Evolutionary conservation across 2,888 invertebrate species (phyloP), one percentile per base, ranked within the genome.

Genomic region (Ferrisia virgata): DNA sequence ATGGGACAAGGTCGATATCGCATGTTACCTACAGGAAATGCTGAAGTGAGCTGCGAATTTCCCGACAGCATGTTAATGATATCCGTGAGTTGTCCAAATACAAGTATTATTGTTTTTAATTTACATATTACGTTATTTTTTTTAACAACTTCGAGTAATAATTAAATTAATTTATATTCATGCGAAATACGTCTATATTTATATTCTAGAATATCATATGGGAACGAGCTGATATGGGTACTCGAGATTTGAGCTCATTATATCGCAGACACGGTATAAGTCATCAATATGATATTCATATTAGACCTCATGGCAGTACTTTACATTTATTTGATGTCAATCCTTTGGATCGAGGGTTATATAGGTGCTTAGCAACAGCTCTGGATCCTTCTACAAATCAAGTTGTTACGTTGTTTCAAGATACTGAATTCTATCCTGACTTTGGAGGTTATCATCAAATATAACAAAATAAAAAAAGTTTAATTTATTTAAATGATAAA

Each of bases 201-300:
- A n/a, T n/a, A n/a, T 86, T 86, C 1, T 85, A 87, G 87, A 87
- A 87, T 79, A 85, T 87, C 11, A 86, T 87, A 11, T 87, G 87
- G 87, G 87, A 87, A 82, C 86, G 87, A 64, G 87, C 87, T 13
- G 87, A 87, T 78, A 84, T 86, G 39, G 87, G 87, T 9, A 86
- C 85, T n/a, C 85, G 85, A 5, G 86, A 86, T 79, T 85, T 87
- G 36, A 87, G 87, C 81, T 85, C 85, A 28, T 78, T 87, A 39
- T 87, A 87, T 86, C 86, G 86, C 72, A 85, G 86, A 1, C 86
- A 85, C 53, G 87, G 87, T 22, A 84, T 86, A 28, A 85, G 86
- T 58, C 86, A 87, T 22, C 86, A 86, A 25, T 87, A 87, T 85
- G 86, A 86, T 53, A 86, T 87, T 22, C 85, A 86, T 22, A 83